Base-by-base conservation (phyloP, 1,140 invertebrate species). In the Nautilus pompilius region DNA sequence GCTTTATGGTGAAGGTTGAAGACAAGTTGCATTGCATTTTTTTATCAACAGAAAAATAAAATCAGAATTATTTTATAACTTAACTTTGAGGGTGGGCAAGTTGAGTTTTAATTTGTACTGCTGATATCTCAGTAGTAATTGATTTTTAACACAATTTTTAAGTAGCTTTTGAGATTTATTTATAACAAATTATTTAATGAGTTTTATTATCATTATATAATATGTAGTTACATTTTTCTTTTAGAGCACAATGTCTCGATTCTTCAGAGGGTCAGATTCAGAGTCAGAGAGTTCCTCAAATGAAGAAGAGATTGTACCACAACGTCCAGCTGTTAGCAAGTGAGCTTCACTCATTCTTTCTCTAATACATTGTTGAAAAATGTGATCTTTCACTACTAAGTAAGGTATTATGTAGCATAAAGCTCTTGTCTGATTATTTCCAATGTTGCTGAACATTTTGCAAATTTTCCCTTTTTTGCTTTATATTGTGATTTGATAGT, bases 241-340 rank as follows among this genome's bases (percentile, higher is more conserved):
- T 53, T 53, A 3, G 8, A 51, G 29, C 20, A 78, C 65, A 49
- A 81, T 82, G 80, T 82, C 80, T 17, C 60, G 77, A 13, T 82
- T 82, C 64, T 82, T 80, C 55, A 63, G 62, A 58, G 71, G 69
- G 20, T 76, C 74, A n/a, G 79, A 75, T 56, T 82, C 79, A 32
- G 82, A 84, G 59, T 77, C 79, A 13, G 82, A 84, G 58, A 72
- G 73, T 32, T 80, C 82, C 54, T 72, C 69, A 36, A 72, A 68
- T 62, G 82, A 80, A 65, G 77, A 79, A 30, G 81, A 80, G 56
- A 45, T 70, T 32, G 54, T 69, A 48, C 63, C 60, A n/a, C 41
- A 57, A 30, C 66, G 73, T 24, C 67, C 65, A 20, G 28, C 63
- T 26, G 56, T 46, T 28, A 46, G 58, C 30, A 63, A 57, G 62